Evolutionary conservation across 2,797 vertebrate genomes (phyloP), one percentile per base, ranked within the genome.

Genomic region (Molothrus aeneus): DNA sequence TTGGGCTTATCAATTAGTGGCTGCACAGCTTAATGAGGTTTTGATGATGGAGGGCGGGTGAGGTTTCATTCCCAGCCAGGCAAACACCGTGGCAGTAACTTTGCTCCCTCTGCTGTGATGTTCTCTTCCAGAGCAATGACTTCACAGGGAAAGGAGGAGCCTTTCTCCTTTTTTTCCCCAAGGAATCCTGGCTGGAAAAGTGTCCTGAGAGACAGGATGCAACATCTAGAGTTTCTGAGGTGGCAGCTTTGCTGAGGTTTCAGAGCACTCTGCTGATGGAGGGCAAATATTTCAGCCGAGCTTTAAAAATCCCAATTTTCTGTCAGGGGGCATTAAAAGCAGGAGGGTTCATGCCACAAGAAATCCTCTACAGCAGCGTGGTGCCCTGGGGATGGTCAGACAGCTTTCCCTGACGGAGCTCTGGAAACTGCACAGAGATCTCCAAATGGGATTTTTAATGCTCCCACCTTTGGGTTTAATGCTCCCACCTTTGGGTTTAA

Each of bases 11-110:
- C 92, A 93, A 96, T 96, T 96, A 96, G 91, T 51, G 80, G 26
- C 86, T 90, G 88, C 0, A 3, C 40, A 12, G 53, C 48, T 92
- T 96, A 97, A 97, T 96, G 95, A 97, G 85, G 56, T 96, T 95
- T 87, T 93, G 96, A 94, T 96, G 96, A 97, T 17, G 72, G 97
- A 93, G 74, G 92, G 20, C 51, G 25, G 87, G 34, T 2, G 1
- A n/a, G 78, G 71, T 28, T 47, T 78, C 78, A 6, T 92, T 91
- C 77, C 90, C 50, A 81, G 36, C 38, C 78, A 38, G 40, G 63
- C 28, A 36, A 85, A 88, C 9, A 0, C 36, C 4, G 42, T 4
- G 69, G 42, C 31, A 42, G 53, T 45, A 61, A 84, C 51, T 81
- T 48, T 0, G 12, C 45, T 91, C 34, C 48, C 63, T 70, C 78